A percentile compares a stretch with the other conserved stretches of the same genome.
Evolutionary conservation across 2,797 vertebrate species (phyloP).

Genomic region (Graptemys geographica): DNA sequence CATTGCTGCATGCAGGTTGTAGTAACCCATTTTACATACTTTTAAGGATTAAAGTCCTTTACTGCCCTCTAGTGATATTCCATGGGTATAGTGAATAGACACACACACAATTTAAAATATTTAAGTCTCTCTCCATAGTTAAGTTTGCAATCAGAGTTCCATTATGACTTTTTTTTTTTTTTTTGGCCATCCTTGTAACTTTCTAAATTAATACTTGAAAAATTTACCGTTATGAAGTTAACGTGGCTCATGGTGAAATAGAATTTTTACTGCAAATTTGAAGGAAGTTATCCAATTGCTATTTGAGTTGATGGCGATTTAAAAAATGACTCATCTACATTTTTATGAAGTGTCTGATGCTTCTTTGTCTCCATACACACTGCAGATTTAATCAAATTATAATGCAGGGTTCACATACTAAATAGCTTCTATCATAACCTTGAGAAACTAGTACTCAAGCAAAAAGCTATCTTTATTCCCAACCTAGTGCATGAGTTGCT

Average conservation of each 20-base stretch:
- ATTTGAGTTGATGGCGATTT: rapidly evolving
- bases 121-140: rapidly evolving
- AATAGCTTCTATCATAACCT: neutral
- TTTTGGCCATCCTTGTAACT: rapidly evolving
- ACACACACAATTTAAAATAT: rapidly evolving
- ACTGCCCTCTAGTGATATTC: conserved; percentile 51
- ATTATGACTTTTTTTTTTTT: rapidly evolving
- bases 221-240: rapidly evolving
- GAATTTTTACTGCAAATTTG: neutral
- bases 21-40: neutral
- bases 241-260: neutral
- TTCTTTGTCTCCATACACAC: rapidly evolving
- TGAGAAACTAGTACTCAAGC: neutral
- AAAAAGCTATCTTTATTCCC: neutral
- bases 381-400: neutral
- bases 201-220: neutral
- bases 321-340: rapidly evolving
- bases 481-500: neutral
- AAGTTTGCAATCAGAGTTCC: rapidly evolving
- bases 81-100: rapidly evolving
- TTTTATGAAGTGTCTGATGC: rapidly evolving
- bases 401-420: neutral
- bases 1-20: rapidly evolving
- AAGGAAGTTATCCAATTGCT: neutral
- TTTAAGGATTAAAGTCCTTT: neutral